These are phyloP conservation scores for Salminus brasiliensis DNA, from an alignment of 2,113 vertebrate species.

Conservation along the genomic window DNA sequence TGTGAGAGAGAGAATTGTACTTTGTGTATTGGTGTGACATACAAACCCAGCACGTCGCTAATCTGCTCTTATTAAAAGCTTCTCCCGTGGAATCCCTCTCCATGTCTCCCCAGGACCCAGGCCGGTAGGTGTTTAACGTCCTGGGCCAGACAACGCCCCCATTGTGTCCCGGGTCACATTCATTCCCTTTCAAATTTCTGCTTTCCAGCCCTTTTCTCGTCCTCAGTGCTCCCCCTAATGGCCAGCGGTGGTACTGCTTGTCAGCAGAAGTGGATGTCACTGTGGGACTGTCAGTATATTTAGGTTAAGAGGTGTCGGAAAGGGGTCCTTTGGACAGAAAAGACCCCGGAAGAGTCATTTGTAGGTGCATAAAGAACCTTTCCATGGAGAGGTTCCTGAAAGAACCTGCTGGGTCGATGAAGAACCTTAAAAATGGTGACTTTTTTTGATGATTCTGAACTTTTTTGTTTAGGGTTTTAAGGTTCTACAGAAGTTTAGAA, in stretches of 20 bases:
- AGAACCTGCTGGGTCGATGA: neutral
- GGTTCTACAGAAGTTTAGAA: too few relatives aligned
- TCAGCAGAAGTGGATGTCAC: neutral
- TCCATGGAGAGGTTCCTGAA: neutral
- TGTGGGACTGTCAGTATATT: too few relatives aligned
- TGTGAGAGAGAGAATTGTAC: neutral
- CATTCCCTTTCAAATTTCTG: constrained; percentile 20
- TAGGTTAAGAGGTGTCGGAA: too few relatives aligned
- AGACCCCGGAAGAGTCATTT: too few relatives aligned
- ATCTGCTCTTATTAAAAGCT: constrained; percentile 56
- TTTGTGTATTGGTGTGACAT: constrained; percentile 22
- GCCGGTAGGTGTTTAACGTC: constrained; percentile 51
- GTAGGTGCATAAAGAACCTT: neutral
- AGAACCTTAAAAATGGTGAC: too few relatives aligned
- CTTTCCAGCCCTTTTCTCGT: neutral
- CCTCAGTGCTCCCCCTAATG: constrained; percentile 45
- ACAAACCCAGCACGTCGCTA: constrained; percentile 44
- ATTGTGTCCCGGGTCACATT: constrained; percentile 41
- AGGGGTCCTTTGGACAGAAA: too few relatives aligned
- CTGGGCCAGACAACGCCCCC: constrained; percentile 41
- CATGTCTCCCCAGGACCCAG: constrained; percentile 30
- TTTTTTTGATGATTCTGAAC: too few relatives aligned
- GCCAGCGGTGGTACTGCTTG: neutral
- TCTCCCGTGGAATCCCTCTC: constrained; percentile 30
- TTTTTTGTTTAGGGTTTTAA: too few relatives aligned